Percentiles rank a stretch among this genome's conserved stretches.
These are phyloP conservation scores for cattle (Bos taurus) DNA, from an alignment of 2,113 vertebrate species.

Conservation along the genomic window DNA sequence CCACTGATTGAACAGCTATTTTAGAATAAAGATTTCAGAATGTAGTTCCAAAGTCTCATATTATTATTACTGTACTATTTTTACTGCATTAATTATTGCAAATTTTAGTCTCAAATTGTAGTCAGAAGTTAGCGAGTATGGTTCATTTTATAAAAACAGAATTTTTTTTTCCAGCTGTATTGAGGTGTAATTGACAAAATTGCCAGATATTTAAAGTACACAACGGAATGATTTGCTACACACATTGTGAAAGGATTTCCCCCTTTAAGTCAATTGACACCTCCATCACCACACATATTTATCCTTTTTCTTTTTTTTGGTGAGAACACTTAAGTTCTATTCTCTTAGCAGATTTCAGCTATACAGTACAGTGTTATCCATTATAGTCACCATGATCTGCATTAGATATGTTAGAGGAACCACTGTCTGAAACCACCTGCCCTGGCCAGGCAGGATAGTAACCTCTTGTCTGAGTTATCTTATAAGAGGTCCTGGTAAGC, in stretches of 20 bases:
- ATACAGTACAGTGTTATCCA: neutral
- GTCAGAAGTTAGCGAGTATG: neutral
- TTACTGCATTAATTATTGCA: neutral
- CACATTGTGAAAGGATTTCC: neutral
- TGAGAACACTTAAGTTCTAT: neutral
- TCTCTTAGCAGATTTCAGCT: neutral
- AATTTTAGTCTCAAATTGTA: neutral
- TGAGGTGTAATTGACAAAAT: neutral
- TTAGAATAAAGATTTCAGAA: neutral
- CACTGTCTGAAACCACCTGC: neutral
- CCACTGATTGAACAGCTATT: neutral
- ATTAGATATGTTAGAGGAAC: neutral
- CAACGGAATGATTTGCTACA: neutral
- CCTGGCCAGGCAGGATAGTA: neutral
- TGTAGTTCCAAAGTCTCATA: neutral
- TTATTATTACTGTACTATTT: neutral
- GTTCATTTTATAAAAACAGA: neutral
- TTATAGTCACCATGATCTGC: neutral
- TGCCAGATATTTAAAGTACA: neutral
- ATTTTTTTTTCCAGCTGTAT: neutral
- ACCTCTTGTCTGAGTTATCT: neutral
- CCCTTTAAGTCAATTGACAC: neutral
- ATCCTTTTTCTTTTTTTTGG: neutral
- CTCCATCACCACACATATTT: neutral
- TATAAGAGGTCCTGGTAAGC: neutral